A percentile compares a stretch with the other conserved stretches of the same genome.
phyloP scores from a whole-genome alignment of 2,113 vertebrate genomes.

The Pelecanus crispus region DNA sequence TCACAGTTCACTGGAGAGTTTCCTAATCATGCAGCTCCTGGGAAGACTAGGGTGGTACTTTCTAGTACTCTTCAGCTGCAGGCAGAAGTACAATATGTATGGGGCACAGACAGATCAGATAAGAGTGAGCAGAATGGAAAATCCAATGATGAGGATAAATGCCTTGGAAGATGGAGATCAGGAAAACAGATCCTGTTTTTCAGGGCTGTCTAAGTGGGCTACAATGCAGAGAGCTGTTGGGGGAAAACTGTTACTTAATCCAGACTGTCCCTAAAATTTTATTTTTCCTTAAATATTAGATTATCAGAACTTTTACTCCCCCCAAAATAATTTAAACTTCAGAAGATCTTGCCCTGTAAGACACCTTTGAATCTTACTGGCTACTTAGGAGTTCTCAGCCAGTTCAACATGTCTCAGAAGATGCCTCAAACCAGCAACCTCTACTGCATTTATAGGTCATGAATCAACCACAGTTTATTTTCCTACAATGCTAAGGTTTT shows the following conservation, averaged over 20 bases:
- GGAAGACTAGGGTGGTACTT: background rate
- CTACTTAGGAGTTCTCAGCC: background rate
- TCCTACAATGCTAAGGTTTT: background rate
- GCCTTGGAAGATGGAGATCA: background rate
- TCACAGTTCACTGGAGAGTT: background rate
- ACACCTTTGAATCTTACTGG: background rate
- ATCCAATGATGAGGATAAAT: background rate
- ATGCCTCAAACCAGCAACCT: background rate
- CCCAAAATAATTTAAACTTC: background rate
- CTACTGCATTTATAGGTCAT: background rate
- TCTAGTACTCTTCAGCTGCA: background rate
- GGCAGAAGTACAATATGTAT: background rate
- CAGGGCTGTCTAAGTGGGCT: fast-evolving
- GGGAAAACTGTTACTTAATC: background rate
- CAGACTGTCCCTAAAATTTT: background rate
- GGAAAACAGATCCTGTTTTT: background rate
- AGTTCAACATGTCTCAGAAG: background rate
- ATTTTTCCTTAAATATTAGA: background rate
- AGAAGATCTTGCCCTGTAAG: background rate
- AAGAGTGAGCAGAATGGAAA: background rate
- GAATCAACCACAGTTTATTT: background rate
- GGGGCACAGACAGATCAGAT: background rate
- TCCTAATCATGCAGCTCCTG: background rate
- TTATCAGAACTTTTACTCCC: background rate
- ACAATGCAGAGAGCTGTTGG: background rate